phyloP scores from a whole-genome alignment of 2,888 invertebrate genomes.

The Erannis defoliaria region DNA sequence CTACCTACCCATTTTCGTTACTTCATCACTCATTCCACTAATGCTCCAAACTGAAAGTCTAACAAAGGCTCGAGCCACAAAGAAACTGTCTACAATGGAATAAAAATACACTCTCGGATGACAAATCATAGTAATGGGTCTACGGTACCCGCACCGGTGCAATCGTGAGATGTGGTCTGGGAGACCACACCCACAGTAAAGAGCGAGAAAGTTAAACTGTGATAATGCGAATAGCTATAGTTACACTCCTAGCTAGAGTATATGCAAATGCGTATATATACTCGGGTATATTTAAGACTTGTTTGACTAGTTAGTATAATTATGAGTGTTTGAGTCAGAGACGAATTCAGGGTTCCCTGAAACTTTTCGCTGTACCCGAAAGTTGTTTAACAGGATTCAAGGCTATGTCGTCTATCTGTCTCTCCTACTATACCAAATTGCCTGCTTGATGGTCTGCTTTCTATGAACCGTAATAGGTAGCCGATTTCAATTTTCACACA shows the following conservation, averaged over 20 bases:
- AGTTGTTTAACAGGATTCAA: too few relatives aligned
- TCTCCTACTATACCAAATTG: too few relatives aligned
- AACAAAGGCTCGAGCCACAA: constrained; percentile 36
- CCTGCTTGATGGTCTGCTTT: too few relatives aligned
- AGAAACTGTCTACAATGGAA: constrained; percentile 48
- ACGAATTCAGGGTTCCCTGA: too few relatives aligned
- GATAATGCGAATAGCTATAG: background rate
- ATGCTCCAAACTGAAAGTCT: constrained; percentile 28
- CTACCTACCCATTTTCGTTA: constrained; percentile 9
- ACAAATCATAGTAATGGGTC: constrained; percentile 63
- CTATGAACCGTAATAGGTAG: too few relatives aligned
- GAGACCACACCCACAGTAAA: constrained; percentile 10
- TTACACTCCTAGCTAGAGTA: background rate
- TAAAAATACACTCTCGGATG: constrained; percentile 52
- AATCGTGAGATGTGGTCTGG: constrained; percentile 56
- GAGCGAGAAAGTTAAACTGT: background rate
- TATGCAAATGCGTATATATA: too few relatives aligned
- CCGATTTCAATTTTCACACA: too few relatives aligned
- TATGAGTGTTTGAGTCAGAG: too few relatives aligned
- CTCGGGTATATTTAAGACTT: too few relatives aligned
- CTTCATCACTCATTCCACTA: constrained; percentile 29
- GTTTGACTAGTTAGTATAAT: too few relatives aligned
- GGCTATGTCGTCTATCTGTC: too few relatives aligned
- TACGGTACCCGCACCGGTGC: constrained; percentile 48
- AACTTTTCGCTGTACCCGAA: too few relatives aligned